A percentile compares a stretch with the other conserved stretches of the same genome.
phyloP scores from a whole-genome alignment of 1,140 invertebrate genomes.

The Bombyx mandarina region DNA sequence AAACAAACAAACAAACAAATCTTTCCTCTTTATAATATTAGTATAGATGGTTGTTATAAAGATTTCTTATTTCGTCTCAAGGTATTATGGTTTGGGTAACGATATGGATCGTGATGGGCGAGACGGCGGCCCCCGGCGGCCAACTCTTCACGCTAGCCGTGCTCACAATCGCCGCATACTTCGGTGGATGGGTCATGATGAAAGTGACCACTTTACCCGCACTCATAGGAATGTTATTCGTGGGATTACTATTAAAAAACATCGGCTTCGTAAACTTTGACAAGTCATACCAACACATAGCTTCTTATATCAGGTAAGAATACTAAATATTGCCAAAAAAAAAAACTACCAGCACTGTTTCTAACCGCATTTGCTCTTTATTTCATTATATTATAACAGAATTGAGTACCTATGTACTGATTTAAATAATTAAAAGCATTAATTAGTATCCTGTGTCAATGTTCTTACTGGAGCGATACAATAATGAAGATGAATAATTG shows the following conservation, averaged over 20 bases:
- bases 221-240: slow-evolving; percentile 88
- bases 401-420: no score
- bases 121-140: slow-evolving; percentile 82
- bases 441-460: no score
- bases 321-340: no score
- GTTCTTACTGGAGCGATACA: no score
- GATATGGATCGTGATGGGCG: slow-evolving; percentile 80
- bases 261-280: slow-evolving; percentile 81
- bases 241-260: slow-evolving; percentile 86
- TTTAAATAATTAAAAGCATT: no score
- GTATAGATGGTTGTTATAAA: neutral
- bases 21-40: no score
- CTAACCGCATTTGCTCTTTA: no score
- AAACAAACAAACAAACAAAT: no score
- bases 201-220: slow-evolving; percentile 86
- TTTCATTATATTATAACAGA: no score
- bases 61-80: slow-evolving; percentile 15
- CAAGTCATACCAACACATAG: slow-evolving; percentile 73
- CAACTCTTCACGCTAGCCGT: slow-evolving; percentile 84
- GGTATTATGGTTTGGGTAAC: slow-evolving; percentile 84
- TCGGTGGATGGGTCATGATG: slow-evolving; percentile 84
- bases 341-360: no score
- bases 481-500: no score
- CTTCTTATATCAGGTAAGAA: slow-evolving; percentile 77
- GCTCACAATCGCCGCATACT: slow-evolving; percentile 81